These are phyloP conservation scores for Desmophyllum pertusum DNA, from an alignment of 92 coral and sea anemone species.

Conservation along the genomic window DNA sequence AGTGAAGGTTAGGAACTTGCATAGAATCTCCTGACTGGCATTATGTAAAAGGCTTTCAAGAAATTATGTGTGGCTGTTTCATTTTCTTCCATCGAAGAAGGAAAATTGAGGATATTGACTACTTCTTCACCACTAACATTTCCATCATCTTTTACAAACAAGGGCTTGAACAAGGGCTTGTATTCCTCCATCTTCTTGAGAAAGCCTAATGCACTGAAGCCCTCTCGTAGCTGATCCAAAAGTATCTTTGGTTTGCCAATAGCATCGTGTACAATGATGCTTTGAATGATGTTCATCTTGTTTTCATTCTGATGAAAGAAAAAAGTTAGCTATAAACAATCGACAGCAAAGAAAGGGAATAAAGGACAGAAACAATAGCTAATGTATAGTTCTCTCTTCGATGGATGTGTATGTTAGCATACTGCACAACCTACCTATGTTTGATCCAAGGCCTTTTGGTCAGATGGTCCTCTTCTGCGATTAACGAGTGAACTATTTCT, in stretches of 20 bases:
- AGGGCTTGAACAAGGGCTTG: conserved; percentile 36
- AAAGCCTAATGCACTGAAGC: conserved; percentile 43
- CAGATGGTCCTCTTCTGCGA: too few relatives aligned
- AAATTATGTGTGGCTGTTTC: conserved; percentile 33
- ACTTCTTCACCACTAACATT: conserved; percentile 42
- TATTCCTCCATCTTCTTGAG: conserved; percentile 46
- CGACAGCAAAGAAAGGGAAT: too few relatives aligned
- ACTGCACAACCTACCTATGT: too few relatives aligned
- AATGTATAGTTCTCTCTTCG: too few relatives aligned
- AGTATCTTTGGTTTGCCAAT: conserved; percentile 44
- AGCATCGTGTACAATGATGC: conserved; percentile 48
- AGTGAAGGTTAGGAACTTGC: conserved; percentile 50
- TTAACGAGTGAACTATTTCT: too few relatives aligned
- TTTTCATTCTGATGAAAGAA: conserved; percentile 60
- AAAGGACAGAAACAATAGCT: too few relatives aligned
- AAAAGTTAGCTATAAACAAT: too few relatives aligned
- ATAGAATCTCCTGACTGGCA: conserved; percentile 34
- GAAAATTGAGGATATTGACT: conserved; percentile 43
- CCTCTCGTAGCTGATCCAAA: conserved; percentile 59
- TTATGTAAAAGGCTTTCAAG: conserved; percentile 27
- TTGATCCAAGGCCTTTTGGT: too few relatives aligned
- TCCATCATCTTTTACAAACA: conserved; percentile 52
- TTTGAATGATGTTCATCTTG: conserved; percentile 46
- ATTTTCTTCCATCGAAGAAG: conserved; percentile 31
- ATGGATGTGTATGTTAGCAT: too few relatives aligned